Percentiles rank a stretch among this genome's conserved stretches.
Conservation (phyloP, 1,140 invertebrate genomes). For the Drosophila lacertosa region DNA sequence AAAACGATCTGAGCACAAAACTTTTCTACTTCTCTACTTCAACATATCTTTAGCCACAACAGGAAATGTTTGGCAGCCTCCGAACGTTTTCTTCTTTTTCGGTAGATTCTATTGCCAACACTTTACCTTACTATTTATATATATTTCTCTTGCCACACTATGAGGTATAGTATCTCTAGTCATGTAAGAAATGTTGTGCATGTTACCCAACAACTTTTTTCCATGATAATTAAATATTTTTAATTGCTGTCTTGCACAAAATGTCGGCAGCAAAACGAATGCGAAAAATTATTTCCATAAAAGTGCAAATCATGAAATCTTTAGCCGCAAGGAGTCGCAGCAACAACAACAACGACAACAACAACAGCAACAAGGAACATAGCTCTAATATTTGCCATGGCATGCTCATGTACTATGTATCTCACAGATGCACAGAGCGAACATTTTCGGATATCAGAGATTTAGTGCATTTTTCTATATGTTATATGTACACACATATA, state of each 20-base stretch:
- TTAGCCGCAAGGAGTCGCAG: slow-evolving; percentile 43
- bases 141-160: slow-evolving; percentile 12
- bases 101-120: slow-evolving; percentile 66
- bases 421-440: slow-evolving; percentile 63
- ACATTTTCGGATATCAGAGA: slow-evolving; percentile 81
- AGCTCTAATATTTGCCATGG: slow-evolving; percentile 77
- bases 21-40: slow-evolving; percentile 17
- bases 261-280: slow-evolving; percentile 51
- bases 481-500: slow-evolving; percentile 12
- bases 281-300: slow-evolving; percentile 80
- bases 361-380: slow-evolving; percentile 63
- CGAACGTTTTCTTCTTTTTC: slow-evolving; percentile 46
- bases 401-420: slow-evolving; percentile 65
- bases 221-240: slow-evolving; percentile 82
- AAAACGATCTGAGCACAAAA: slow-evolving; percentile 44
- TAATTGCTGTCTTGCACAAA: slow-evolving; percentile 81
- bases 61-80: slow-evolving; percentile 72
- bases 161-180: slow-evolving; percentile 35
- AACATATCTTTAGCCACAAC: slow-evolving; percentile 33
- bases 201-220: slow-evolving; percentile 76
- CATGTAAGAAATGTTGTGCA: slow-evolving; percentile 81
- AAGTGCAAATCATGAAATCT: slow-evolving; percentile 82
- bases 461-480: slow-evolving; percentile 67
- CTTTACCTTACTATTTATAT: slow-evolving; percentile 1
- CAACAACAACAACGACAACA: slow-evolving; percentile 43